Evolutionary conservation across 2,113 vertebrate genomes (phyloP), one percentile per base, ranked within the genome.

Genomic region (Mugil cephalus): DNA sequence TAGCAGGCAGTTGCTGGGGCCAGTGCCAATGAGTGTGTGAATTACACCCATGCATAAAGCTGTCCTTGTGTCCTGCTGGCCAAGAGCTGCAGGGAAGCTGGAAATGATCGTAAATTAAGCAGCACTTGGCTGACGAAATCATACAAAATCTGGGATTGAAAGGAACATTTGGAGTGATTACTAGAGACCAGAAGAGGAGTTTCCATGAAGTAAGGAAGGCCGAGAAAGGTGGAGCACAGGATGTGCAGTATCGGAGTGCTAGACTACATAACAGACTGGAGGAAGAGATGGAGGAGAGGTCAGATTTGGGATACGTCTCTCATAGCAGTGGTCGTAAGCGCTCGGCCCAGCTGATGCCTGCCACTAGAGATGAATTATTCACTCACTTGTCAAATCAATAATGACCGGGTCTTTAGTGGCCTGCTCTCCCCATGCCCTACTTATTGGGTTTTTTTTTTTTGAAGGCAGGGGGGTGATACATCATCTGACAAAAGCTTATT

Each of bases 311-410:
- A 61, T 68, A 21, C 5, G n/a, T 58, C 84, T 68, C 67, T 58
- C 21, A 18, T 74, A 61, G 52, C 69, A 68, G 77, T 72, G 54
- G 70, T 69, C 55, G 30, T 71, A 84, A 85, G 83, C 47, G 65
- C 59, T 58, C 35, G 76, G 65, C 77, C 89, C 89, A 90, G 90
- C 90, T 92, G 92, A 94, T 93, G 92, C 82, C 84, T 84, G 78
- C 79, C 71, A 88, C 69, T 51, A 71, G 67, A 83, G 69, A 92
- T 93, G 62, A 94, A 94, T 93, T 88, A 93, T 94, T 94, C 86
- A 92, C 79, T 88, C 87, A 72, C 90, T 88, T 92, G 90, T 92
- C 88, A 92, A 92, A 93, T 91, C 80, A 90, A 92, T 93, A 90
- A 92, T 74, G 79, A 90, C 80, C 55, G 78, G 75, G 82, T 76